These are phyloP conservation scores for Tachyglossus aculeatus DNA, from an alignment of 2,797 vertebrate species.

Conservation along the genomic window DNA sequence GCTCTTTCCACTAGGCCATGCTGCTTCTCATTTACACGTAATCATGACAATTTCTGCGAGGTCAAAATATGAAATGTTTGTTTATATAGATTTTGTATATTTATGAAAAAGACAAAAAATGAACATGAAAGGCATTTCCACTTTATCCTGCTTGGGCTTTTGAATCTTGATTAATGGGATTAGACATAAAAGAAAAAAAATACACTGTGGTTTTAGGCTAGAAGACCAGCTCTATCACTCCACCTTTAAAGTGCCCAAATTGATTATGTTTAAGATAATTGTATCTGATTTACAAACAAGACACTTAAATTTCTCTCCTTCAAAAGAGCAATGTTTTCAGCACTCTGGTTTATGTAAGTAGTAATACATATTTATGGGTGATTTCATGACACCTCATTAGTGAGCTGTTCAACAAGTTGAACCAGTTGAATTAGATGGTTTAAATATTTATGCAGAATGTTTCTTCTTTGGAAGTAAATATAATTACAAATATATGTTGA, in stretches of 20 bases:
- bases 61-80: neutral
- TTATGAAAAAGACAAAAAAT: slow-evolving; percentile 12
- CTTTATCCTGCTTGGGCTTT: slow-evolving; percentile 24
- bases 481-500: slow-evolving; percentile 8
- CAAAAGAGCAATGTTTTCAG: slow-evolving; percentile 30
- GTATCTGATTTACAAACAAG: slow-evolving; percentile 39
- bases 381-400: slow-evolving; percentile 50
- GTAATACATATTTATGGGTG: slow-evolving; percentile 52
- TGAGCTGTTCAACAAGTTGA: slow-evolving; percentile 54
- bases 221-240: slow-evolving; percentile 24
- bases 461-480: slow-evolving; percentile 32
- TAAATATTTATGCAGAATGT: slow-evolving; percentile 47
- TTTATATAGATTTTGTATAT: neutral
- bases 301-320: slow-evolving; percentile 34
- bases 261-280: slow-evolving; percentile 49
- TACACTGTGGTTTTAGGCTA: slow-evolving; percentile 33
- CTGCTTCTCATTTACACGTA: no score
- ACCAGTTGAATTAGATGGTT: slow-evolving; percentile 27
- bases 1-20: no score
- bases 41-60: no score
- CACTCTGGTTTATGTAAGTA: slow-evolving; percentile 44
- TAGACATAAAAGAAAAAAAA: slow-evolving; percentile 29
- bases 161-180: slow-evolving; percentile 17
- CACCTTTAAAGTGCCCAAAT: slow-evolving; percentile 32
- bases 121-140: slow-evolving; percentile 28